Evolutionary conservation across 2,888 invertebrate species (phyloP).

Genomic region (Megamerina dolium): DNA sequence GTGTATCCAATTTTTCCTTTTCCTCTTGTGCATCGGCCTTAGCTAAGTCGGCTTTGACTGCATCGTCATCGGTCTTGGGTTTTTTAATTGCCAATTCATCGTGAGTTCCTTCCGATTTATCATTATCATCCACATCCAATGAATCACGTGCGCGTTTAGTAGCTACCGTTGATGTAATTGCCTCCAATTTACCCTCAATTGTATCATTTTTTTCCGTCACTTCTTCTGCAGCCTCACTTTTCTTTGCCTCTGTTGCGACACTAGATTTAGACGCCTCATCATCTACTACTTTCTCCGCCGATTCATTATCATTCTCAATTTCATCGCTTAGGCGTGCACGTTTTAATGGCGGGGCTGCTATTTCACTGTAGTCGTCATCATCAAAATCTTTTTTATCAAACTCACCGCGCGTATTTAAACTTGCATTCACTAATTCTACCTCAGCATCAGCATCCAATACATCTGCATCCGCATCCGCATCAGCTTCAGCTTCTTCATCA

Average conservation of each 20-base stretch:
- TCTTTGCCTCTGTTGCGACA: constrained; percentile 7
- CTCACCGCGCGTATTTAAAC: no score
- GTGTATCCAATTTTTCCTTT: background rate
- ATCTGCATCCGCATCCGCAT: constrained; percentile 17
- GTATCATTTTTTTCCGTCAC: background rate
- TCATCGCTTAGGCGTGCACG: constrained; percentile 26
- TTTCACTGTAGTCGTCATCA: constrained; percentile 15
- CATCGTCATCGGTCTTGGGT: constrained; percentile 1
- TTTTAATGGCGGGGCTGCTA: constrained; percentile 26
- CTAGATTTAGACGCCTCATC: constrained; percentile 3
- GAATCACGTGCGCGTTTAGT: background rate
- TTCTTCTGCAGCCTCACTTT: background rate
- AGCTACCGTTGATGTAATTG: no score
- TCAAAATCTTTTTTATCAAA: background rate
- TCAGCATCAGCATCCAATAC: constrained; percentile 21
- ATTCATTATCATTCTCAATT: constrained; percentile 16
- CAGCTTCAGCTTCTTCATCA: constrained; percentile 12
- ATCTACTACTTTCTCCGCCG: constrained; percentile 14
- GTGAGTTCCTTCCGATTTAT: background rate
- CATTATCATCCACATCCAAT: background rate
- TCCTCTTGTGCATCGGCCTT: constrained; percentile 4
- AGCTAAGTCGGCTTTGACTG: background rate
- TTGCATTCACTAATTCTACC: constrained; percentile 16
- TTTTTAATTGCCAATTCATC: background rate
- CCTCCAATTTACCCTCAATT: background rate